Evolutionary conservation across 1,140 invertebrate species (phyloP), one percentile per base, ranked within the genome.

Genomic region (Nasonia vitripennis): DNA sequence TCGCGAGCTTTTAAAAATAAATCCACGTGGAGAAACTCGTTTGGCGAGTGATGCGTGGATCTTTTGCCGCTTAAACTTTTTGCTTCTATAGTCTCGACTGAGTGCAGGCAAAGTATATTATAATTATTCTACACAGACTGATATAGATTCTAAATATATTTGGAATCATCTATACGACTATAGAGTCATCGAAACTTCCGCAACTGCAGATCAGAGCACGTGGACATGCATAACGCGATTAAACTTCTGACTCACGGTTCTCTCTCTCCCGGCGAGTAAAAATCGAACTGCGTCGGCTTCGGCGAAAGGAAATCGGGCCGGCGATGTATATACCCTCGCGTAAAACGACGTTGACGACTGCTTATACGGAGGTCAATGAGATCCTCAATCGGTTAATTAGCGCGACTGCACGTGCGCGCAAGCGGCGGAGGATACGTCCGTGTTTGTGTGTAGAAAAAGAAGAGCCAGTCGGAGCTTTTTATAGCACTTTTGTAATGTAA

Each of bases 341-440:
- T 48, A 27, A 51, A 71, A 27, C 67, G 23, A 48, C n/a, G 41
- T 7, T 20, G 55, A 62, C 20, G 55, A 62, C 31, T 34, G 1
- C 70, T 10, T 34, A 11, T 9, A 41, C 27, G 68, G 71, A 79
- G 78, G 62, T 73, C 78, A 81, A 70, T 67, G 67, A 71, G 45
- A 82, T 74, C 41, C 45, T 87, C 84, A 88, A 89, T 87, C 87
- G 78, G 71, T 88, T 88, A 77, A 89, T 87, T 88, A 84, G 55
- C 62, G 31, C 23, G 82, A 75, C 74, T 23, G 83, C 55, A 62
- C 6, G 10, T 11, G 51, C 51, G 51, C 17, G 68, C 34, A 27
- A 70, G 31, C 41, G 1, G 17, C 4, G 14, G 7, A 14, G 62
- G 68, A 80, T 2, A 68, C 68, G n/a, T 83, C 62, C 78, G 55